Evolutionary conservation across 2,888 invertebrate species (phyloP).

Genomic region (Lithophane semibrunnea): DNA sequence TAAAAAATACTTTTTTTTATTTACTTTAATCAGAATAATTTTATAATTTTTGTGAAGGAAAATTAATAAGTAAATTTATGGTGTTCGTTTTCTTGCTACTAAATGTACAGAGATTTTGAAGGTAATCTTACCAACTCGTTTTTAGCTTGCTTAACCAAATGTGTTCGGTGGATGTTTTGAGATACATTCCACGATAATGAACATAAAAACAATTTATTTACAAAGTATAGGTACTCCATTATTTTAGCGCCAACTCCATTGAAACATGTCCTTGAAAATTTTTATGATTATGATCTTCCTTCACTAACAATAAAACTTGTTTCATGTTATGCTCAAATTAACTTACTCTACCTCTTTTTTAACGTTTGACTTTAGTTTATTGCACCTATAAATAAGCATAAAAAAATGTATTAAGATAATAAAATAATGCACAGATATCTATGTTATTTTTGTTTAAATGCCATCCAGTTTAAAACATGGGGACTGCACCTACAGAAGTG

Average conservation of each 20-base stretch:
- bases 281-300: neutral
- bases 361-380: neutral
- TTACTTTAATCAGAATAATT: neutral
- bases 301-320: slow-evolving; percentile 3
- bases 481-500: neutral
- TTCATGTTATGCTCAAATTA: slow-evolving; percentile 1
- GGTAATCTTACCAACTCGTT: neutral
- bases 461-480: neutral
- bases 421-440: neutral
- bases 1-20: neutral
- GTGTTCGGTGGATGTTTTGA: neutral
- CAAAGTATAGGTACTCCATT: neutral
- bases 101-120: neutral
- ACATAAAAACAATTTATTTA: neutral
- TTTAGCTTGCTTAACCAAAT: neutral
- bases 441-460: neutral
- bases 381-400: neutral
- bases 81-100: slow-evolving; percentile 9
- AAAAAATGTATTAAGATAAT: neutral
- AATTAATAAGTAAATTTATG: neutral
- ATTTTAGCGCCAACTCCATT: neutral
- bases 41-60: neutral
- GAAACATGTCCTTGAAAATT: neutral
- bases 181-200: too few relatives aligned
- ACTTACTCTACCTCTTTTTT: neutral